Evolutionary conservation across 2,113 vertebrate species (phyloP).

Genomic region (Gracilinanus agilis): DNA sequence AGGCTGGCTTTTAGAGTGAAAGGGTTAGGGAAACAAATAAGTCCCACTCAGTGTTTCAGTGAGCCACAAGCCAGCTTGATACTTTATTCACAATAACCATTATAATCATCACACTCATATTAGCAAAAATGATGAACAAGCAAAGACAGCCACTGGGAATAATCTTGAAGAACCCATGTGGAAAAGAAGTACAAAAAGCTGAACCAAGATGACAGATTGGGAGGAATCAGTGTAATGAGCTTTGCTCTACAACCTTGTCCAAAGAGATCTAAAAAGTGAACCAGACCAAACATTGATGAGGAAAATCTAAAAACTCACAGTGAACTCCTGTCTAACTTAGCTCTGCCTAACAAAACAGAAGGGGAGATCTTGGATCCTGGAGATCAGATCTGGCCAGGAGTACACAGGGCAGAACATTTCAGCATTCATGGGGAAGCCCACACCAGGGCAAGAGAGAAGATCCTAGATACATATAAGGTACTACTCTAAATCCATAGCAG

Average conservation of each 20-base stretch:
- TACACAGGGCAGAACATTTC: too few species aligned
- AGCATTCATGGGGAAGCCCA: too few species aligned
- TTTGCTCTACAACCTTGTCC: neutral
- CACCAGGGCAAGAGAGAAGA: too few species aligned
- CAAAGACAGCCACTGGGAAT: neutral
- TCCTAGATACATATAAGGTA: too few species aligned
- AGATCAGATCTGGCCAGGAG: too few species aligned
- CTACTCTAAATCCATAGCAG: too few species aligned
- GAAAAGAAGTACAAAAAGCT: neutral
- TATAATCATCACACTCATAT: neutral
- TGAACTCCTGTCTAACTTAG: too few species aligned
- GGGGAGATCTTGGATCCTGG: too few species aligned
- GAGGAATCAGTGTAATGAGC: too few species aligned
- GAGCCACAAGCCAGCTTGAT: neutral
- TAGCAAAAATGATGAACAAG: neutral
- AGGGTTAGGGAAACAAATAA: neutral
- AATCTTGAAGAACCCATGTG: neutral
- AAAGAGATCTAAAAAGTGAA: neutral
- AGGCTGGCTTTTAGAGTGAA: neutral
- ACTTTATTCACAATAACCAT: neutral
- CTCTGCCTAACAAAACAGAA: neutral
- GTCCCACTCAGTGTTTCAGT: neutral
- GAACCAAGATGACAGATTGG: too few species aligned
- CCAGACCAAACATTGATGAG: neutral
- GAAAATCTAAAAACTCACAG: too few species aligned